These are phyloP conservation scores for Drosophila ustulata DNA, from an alignment of 2,888 invertebrate genomes.

Conservation along the genomic window DNA sequence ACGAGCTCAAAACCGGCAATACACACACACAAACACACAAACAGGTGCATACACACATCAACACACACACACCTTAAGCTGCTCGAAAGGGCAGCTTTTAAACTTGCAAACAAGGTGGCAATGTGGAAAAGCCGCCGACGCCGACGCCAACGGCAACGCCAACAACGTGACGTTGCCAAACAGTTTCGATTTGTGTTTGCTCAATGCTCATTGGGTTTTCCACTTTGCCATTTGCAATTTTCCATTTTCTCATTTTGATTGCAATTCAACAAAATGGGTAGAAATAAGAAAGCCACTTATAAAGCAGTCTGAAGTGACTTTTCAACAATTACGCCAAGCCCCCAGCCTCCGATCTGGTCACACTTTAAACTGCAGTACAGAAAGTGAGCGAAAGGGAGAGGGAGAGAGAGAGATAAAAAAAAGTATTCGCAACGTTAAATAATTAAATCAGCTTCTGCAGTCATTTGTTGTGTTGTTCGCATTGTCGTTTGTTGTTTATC, in stretches of 20 bases:
- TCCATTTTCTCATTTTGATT: slow-evolving; percentile 30
- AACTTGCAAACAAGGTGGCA: slow-evolving; percentile 73
- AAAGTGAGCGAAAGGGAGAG: neutral
- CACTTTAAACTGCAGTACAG: neutral
- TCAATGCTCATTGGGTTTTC: slow-evolving; percentile 61
- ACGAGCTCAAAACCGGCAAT: slow-evolving; percentile 73
- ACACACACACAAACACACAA: slow-evolving; percentile 44
- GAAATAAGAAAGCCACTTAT: slow-evolving; percentile 64
- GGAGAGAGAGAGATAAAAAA: neutral
- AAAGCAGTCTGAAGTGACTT: slow-evolving; percentile 48
- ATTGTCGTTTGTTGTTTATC: slow-evolving; percentile 30
- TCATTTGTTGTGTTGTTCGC: neutral
- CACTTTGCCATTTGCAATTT: slow-evolving; percentile 46
- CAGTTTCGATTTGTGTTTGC: slow-evolving; percentile 68
- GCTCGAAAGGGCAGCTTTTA: slow-evolving; percentile 67
- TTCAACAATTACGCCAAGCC: slow-evolving; percentile 38
- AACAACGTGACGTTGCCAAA: slow-evolving; percentile 9
- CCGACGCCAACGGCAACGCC: slow-evolving; percentile 15
- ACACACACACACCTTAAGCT: slow-evolving; percentile 45
- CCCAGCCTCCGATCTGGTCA: neutral
- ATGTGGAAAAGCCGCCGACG: slow-evolving; percentile 68
- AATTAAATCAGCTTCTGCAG: slow-evolving; percentile 8
- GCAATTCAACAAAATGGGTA: slow-evolving; percentile 50
- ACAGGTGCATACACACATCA: slow-evolving; percentile 27
- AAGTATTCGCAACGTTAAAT: slow-evolving; percentile 8